A percentile compares a stretch with the other conserved stretches of the same genome.
These are phyloP conservation scores for Epinotia demarniana DNA, from an alignment of 2,888 invertebrate species.

Conservation along the genomic window DNA sequence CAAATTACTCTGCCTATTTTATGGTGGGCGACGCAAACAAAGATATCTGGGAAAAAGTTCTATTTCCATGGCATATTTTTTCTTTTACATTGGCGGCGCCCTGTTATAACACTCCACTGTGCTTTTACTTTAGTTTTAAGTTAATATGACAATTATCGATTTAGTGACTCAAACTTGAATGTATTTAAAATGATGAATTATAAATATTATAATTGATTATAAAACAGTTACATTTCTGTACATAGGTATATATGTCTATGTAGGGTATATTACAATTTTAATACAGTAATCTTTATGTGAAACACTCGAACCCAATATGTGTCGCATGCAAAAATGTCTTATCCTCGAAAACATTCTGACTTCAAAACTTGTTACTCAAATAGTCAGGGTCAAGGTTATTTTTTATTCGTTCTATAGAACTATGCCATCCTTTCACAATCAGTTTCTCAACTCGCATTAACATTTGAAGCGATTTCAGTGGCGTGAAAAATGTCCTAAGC, in stretches of 20 bases:
- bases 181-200: neutral
- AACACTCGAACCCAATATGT: neutral
- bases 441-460: no score
- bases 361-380: neutral
- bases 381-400: no score
- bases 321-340: neutral
- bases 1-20: no score
- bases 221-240: neutral
- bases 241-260: neutral
- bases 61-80: neutral
- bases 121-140: neutral
- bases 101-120: neutral
- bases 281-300: conserved; percentile 1
- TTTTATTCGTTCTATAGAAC: no score
- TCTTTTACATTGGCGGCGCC: neutral
- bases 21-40: no score
- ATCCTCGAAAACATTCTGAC: neutral
- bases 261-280: neutral
- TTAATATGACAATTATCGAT: conserved; percentile 2
- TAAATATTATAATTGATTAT: neutral
- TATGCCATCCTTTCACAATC: no score
- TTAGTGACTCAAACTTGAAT: neutral
- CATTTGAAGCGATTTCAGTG: no score
- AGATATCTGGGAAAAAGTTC: neutral
- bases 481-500: no score